Percentiles rank a stretch among this genome's conserved stretches.
phyloP scores from a whole-genome alignment of 1,140 invertebrate species.

The Heliconius melpomene region DNA sequence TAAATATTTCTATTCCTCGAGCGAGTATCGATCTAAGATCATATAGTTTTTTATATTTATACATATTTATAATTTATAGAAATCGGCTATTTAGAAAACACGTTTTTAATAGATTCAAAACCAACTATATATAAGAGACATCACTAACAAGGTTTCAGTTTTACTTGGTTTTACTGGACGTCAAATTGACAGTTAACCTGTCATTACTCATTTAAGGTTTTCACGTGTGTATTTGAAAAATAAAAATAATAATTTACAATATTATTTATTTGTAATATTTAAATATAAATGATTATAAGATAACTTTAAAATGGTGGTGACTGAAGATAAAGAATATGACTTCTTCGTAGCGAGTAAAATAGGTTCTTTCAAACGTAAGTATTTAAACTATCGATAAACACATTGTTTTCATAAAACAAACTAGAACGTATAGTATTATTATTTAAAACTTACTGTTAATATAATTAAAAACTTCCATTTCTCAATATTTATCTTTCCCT shows the following conservation, averaged over 20 bases:
- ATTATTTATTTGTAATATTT: neutral
- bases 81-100: neutral
- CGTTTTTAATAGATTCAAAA: neutral
- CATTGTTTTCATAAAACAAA: slow-evolving; percentile 17
- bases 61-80: neutral
- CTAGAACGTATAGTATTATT: neutral
- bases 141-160: neutral
- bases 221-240: slow-evolving; percentile 21
- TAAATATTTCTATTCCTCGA: too few species aligned
- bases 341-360: slow-evolving; percentile 74
- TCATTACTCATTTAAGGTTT: slow-evolving; percentile 1
- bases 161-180: neutral
- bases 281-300: slow-evolving; percentile 21
- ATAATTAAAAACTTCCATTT: neutral
- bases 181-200: slow-evolving; percentile 12
- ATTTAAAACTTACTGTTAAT: neutral
- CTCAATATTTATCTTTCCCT: too few species aligned
- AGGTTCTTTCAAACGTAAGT: slow-evolving; percentile 80
- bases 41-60: too few species aligned
- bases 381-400: neutral
- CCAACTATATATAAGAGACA: neutral
- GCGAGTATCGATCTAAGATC: too few species aligned
- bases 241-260: neutral
- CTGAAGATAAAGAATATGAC: slow-evolving; percentile 65
- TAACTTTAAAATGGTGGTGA: slow-evolving; percentile 53